A percentile compares a stretch with the other conserved stretches of the same genome.
Conservation (phyloP, 2,113 vertebrate species). For the Ceyx melanurus region DNA sequence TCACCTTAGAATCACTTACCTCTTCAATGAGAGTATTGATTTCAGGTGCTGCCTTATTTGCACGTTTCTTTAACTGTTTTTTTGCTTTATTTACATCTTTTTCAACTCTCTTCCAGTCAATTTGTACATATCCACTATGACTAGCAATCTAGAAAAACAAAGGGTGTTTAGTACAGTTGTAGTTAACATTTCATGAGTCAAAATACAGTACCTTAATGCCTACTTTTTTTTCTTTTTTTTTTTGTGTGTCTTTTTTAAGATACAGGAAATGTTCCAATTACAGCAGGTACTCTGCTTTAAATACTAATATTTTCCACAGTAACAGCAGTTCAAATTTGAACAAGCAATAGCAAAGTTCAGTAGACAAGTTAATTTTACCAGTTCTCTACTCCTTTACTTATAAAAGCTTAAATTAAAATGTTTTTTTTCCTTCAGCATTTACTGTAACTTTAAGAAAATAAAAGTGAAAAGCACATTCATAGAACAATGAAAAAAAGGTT, state of each 20-base stretch:
- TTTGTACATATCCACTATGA: conserved; percentile 94
- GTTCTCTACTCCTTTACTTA: neutral
- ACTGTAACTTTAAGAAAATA: neutral
- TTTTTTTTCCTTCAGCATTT: neutral
- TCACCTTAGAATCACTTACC: conserved; percentile 73
- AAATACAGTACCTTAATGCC: neutral
- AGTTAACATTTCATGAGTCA: neutral
- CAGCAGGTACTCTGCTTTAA: neutral
- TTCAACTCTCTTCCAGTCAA: conserved; percentile 98
- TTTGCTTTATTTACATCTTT: conserved; percentile 98
- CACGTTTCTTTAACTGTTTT: conserved; percentile 91
- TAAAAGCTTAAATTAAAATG: neutral
- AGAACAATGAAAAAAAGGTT: neutral
- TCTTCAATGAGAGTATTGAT: conserved; percentile 92
- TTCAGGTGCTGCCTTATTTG: conserved; percentile 90
- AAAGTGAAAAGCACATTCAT: neutral
- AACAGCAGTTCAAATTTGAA: neutral
- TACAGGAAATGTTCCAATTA: neutral
- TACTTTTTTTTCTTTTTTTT: neutral
- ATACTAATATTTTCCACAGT: neutral
- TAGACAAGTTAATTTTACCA: neutral
- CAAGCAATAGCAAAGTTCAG: neutral
- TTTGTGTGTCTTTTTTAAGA: neutral
- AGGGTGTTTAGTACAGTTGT: neutral
- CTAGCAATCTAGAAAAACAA: conserved; percentile 88